Base-by-base conservation (phyloP, 2,888 invertebrate genomes). In the Pheosia tremula region DNA sequence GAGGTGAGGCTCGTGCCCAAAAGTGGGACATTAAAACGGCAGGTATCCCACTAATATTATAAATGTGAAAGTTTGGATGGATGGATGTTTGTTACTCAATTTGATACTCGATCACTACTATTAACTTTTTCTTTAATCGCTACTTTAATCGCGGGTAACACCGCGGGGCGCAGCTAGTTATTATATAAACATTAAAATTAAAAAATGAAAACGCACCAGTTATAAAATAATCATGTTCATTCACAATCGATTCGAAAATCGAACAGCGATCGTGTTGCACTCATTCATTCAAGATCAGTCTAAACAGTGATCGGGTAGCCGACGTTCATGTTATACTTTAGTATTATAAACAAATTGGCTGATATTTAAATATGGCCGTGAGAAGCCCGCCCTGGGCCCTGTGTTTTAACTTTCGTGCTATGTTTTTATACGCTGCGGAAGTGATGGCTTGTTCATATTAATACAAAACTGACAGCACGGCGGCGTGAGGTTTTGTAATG, bases 201-300 rank as follows among this genome's bases (percentile, higher is more conserved):
- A 62, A 66, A 56, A 56, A 56, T 24, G 24, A 37, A 13, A 59
- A 50, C 55, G 11, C 5, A 41, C 43, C 24, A 36, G 56, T 58
- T 52, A 55, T 39, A 67, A 56, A 60, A 62, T 58, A 11, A 58
- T 55, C 52, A 52, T 64, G 69, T 69, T 78, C 65, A 77, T 66
- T 68, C 62, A 70, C 64, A 62, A 60, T 68, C 60, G 61, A 52
- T 67, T 67, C 68, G 64, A 70, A 67, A 73, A 72, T 77, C 73
- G 71, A 69, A 72, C 67, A 62, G 59, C 67, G 72, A 63, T 89
- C 86, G 61, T 66, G 81, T 90, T 86, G 75, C 89, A 78, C 71
- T 84, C 91, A 91, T 91, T 91, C 85, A 90, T 74, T 77, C 81
- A 77, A 87, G 88, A 90, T 91, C 89, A 91, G 93, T 88, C 92